Evolutionary conservation across 2,888 invertebrate genomes (phyloP), one percentile per base, ranked within the genome.

Genomic region (Syrphus vitripennis): DNA sequence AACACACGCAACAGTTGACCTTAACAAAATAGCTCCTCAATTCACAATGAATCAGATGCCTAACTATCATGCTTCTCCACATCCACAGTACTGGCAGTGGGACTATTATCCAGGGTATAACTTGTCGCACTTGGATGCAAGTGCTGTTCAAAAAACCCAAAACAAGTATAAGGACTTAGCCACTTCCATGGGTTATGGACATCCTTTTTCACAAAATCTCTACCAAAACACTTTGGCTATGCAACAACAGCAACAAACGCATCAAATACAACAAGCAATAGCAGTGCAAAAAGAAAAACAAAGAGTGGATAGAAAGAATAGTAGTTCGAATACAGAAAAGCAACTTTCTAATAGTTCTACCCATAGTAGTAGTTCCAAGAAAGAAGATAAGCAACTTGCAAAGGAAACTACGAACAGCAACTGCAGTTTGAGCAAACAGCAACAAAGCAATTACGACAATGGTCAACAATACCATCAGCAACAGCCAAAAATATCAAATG

Each of bases 31-130:
- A 81, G 92, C 94, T 0, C 93, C 95, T 0, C 95, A 95, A 88
- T 95, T 95, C 88, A 91, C 94, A 1, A 93, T 94, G 91, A 95
- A 95, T 91, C 95, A 95, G 88, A 93, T 95, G 67, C 95, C 95
- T 1, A 95, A 95, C 89, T 95, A 95, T 89, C 95, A 95, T 89
- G 94, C 89, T 6, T 90, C 95, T 59, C 93, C 94, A 0, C 94
- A 94, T 84, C 86, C 86, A 6, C 95, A 95, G 89, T 95, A 95
- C 88, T 95, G 95, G 93, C 95, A 95, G 90, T 93, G 95, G 90
- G 95, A 95, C 88, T 93, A 93, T 67, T 94, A 94, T 75, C 93
- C 93, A 86, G 93, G 94, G 0, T 95, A 95, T 88, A 94, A 95
- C 88, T 90, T 94, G 1, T 93, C 94, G 1, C 94, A 94, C 87